phyloP scores from a whole-genome alignment of 2,888 invertebrate genomes.

The Macaria liturata region DNA sequence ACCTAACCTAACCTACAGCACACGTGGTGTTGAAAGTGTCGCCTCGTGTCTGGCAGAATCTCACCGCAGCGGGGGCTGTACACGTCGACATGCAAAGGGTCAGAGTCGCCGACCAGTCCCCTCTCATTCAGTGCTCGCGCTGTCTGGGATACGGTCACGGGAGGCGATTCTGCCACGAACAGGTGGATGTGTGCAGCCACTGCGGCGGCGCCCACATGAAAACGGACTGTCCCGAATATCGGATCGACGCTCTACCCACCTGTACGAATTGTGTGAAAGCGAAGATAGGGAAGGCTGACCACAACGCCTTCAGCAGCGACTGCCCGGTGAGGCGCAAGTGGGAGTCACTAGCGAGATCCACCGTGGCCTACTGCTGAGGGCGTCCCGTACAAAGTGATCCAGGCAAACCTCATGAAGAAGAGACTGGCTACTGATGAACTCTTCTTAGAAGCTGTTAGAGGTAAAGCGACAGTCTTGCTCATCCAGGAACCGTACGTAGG shows the following conservation, averaged over 20 bases:
- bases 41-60: no score
- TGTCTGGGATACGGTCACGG: no score
- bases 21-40: background rate
- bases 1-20: no score
- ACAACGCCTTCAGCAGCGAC: slow-evolving; percentile 3
- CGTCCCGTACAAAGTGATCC: background rate
- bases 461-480: slow-evolving; percentile 1
- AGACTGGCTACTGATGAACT: background rate
- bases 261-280: background rate
- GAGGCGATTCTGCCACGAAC: no score
- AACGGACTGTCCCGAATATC: background rate
- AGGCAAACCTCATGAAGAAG: slow-evolving; percentile 15
- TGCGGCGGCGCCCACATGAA: slow-evolving; percentile 30
- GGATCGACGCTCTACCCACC: slow-evolving; percentile 12
- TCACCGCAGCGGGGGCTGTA: no score
- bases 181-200: no score
- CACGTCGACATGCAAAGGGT: no score
- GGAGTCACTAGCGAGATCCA: slow-evolving; percentile 21
- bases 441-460: no score
- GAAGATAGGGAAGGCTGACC: background rate
- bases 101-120: no score
- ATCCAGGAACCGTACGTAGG: no score
- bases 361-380: slow-evolving; percentile 25
- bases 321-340: slow-evolving; percentile 10
- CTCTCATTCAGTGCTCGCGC: no score